These are phyloP conservation scores for Gadus chalcogrammus DNA, from an alignment of 2,113 vertebrate species.

Conservation along the genomic window DNA sequence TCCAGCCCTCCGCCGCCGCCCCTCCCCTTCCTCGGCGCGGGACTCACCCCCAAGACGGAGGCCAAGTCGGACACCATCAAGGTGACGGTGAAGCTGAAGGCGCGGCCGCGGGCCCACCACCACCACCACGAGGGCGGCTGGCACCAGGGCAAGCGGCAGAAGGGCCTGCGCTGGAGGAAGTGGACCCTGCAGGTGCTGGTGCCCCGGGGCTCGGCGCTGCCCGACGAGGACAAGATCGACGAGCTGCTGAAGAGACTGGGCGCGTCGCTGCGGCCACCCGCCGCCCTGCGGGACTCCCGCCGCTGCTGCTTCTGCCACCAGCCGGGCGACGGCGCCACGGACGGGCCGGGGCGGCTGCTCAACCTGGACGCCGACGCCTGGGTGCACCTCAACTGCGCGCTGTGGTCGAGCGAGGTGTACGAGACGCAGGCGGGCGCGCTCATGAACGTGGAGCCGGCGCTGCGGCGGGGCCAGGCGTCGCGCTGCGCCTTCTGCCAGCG, in stretches of 20 bases:
- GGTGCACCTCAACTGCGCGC: constrained; percentile 96
- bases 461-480: constrained; percentile 85
- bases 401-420: constrained; percentile 97
- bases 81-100: constrained; percentile 91
- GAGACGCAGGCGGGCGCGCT: constrained; percentile 98
- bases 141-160: constrained; percentile 83
- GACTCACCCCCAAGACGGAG: constrained; percentile 77
- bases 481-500: constrained; percentile 93
- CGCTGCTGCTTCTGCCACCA: constrained; percentile 97
- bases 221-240: constrained; percentile 87
- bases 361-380: constrained; percentile 95
- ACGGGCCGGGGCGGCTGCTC: constrained; percentile 91
- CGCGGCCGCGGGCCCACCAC: constrained; percentile 77
- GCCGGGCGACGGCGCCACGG: constrained; percentile 89
- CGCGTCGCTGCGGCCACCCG: constrained; percentile 84
- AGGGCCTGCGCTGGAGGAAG: constrained; percentile 92
- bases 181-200: constrained; percentile 90
- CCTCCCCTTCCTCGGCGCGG: constrained; percentile 75
- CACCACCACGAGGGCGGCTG: constrained; percentile 76
- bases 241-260: constrained; percentile 86
- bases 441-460: constrained; percentile 92
- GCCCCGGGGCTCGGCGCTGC: constrained; percentile 82
- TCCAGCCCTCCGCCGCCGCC: constrained; percentile 68
- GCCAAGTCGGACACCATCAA: constrained; percentile 86
- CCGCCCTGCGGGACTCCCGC: constrained; percentile 80